Base-by-base conservation (phyloP, 37 sponge, comb jelly and placozoan genomes). In the Chondrosia reniformis region DNA sequence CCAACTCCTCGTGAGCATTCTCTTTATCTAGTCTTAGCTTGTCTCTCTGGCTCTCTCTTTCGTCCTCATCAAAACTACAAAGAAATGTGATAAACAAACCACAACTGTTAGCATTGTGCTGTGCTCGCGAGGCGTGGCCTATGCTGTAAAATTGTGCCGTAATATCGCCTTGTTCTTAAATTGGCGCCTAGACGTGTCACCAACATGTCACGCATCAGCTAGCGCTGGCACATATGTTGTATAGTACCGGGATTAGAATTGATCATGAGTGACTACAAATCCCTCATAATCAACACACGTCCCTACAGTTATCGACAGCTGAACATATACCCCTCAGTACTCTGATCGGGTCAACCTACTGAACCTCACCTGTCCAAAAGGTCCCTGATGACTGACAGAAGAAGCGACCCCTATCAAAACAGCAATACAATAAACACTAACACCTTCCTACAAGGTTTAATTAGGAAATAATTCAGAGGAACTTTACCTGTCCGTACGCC, bases 371-470 rank as follows among this genome's bases (percentile, higher is more conserved):
- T 84, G 82, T 84, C 85, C 42, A 76, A 74, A 0, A 89, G 78
- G 42, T 84, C 84, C 33, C 82, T 76, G 24, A 89, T 81, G 17
- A 89, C 89, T 73, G 55, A 77, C 64, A 81, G 85, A 42, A 89
- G 46, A 33, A 84, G 28, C n/a, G 85, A 84, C n/a, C 64, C 54
- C 78, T 84, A 27, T n/a, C 45, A 5, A 64, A 28, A 62, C 30
- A n/a, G 55, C n/a, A 6, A 17, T 15, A 32, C 25, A 22, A 22
- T 17, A 55, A 30, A 34, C 3, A 3, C 5, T 5, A 76, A 39
- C 40, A 9, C 32, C 46, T 39, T 12, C 80, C 65, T 28, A 63
- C 65, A 17, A 49, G 10, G 52, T 19, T 49, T 15, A 49, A 49
- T 19, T 10, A n/a, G n/a, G n/a, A n/a, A n/a, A n/a, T n/a, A n/a